These are phyloP conservation scores for Orius laevigatus DNA, from an alignment of 1,140 invertebrate genomes.

Conservation along the genomic window DNA sequence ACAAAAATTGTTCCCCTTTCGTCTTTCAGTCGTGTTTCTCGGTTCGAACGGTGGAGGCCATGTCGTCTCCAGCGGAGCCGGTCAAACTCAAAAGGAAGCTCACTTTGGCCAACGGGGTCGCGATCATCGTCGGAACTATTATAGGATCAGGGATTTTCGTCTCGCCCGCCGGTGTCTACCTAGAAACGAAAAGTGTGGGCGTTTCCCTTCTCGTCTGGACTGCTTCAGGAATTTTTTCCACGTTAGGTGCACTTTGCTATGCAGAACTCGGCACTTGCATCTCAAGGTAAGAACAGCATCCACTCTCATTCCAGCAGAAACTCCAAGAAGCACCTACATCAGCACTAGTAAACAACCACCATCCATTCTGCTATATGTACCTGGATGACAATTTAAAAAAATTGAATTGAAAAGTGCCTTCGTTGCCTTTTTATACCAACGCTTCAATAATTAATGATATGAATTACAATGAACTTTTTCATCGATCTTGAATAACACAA, in stretches of 20 bases:
- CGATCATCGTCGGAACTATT: slow-evolving; percentile 70
- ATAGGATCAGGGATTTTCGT: slow-evolving; percentile 32
- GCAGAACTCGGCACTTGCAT: slow-evolving; percentile 64
- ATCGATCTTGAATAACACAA: too few species aligned
- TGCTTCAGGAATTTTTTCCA: slow-evolving; percentile 53
- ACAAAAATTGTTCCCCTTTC: neutral
- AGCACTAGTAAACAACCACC: too few species aligned
- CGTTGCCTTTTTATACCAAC: too few species aligned
- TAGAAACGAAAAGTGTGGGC: slow-evolving; percentile 43
- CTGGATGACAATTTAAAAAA: too few species aligned
- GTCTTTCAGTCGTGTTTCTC: neutral
- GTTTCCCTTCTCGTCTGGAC: slow-evolving; percentile 56
- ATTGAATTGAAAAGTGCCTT: too few species aligned
- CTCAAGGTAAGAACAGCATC: neutral
- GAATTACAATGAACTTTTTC: too few species aligned
- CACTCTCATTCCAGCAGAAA: too few species aligned
- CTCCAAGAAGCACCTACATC: too few species aligned
- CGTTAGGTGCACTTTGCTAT: slow-evolving; percentile 63
- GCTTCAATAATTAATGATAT: too few species aligned
- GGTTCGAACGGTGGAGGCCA: neutral
- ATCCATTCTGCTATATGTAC: too few species aligned
- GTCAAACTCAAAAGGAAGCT: slow-evolving; percentile 64
- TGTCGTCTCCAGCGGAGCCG: slow-evolving; percentile 9
- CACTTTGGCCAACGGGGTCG: slow-evolving; percentile 68
- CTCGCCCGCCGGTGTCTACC: slow-evolving; percentile 31